Base-by-base conservation (phyloP, 2,113 vertebrate species). In the Apteryx owenii region DNA sequence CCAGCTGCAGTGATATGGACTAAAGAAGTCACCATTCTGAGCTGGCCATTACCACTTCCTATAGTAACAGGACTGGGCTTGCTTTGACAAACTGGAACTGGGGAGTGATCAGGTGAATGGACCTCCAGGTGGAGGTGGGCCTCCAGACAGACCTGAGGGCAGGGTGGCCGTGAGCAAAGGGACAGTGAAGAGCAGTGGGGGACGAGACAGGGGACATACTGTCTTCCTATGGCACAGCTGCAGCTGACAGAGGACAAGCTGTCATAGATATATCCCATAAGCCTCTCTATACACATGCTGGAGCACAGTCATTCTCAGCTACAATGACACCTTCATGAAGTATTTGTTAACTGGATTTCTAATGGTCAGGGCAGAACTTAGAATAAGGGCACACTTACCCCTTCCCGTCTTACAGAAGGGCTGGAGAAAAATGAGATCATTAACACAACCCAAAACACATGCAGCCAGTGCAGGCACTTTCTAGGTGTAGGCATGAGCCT, bases 211-310 rank as follows among this genome's bases (percentile, higher is more conserved):
- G 40, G 25, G 48, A 5, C 29, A 36, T 42, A 10, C 15, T 4
- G 7, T 36, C 86, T 53, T 90, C 40, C 46, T 29, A 1, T 40
- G 53, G 46, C 62, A 14, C 13, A 56, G n/a, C 71, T 50, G 6
- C n/a, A 12, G 44, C 44, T 92, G 64, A 5, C 80, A 66, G 76
- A 83, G 44, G 25, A 66, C 5, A 29, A 25, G 36, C 44, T 86
- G 79, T 76, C 42, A 33, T 10, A 29, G 85, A 19, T 2, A 0
- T 26, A 13, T 19, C 28, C 11, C 23, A 10, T 1, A 7, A 19
- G 31, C 46, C 19, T 36, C 15, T 44, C 36, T 12, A 15, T 58
- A 5, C 12, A 1, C 29, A 22, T 60, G 16, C 72, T 62, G 29
- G 8, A 62, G 48, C 77, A 33, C 50, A 48, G 58, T 48, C 28